Conservation (phyloP, 2,888 invertebrate species). For the Leucophenga montana region DNA sequence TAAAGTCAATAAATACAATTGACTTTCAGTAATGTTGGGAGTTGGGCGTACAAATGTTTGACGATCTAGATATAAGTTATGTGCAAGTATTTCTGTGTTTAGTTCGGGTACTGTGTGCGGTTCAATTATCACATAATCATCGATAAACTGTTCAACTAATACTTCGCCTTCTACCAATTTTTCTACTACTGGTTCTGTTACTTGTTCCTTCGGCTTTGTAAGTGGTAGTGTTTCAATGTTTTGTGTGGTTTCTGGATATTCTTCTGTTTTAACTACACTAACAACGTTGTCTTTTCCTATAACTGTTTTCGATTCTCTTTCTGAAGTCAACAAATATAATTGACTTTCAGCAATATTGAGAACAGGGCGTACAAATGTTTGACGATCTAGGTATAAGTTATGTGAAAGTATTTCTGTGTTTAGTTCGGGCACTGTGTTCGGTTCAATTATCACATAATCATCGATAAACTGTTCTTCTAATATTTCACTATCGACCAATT, state of each 20-base stretch:
- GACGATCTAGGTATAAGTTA: constrained; percentile 55
- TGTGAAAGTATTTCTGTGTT: constrained; percentile 53
- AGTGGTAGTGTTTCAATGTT: too few species aligned
- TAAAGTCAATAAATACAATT: constrained; percentile 67
- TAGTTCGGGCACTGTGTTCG: constrained; percentile 52
- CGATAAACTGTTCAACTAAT: constrained; percentile 37
- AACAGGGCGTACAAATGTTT: constrained; percentile 40
- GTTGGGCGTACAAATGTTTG: constrained; percentile 39
- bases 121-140: constrained; percentile 64
- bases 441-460: constrained; percentile 64
- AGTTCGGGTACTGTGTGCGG: constrained; percentile 54
- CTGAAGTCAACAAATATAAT: constrained; percentile 64
- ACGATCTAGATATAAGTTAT: constrained; percentile 55
- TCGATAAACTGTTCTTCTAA: constrained; percentile 41
- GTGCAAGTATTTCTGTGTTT: constrained; percentile 53
- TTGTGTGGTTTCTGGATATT: neutral
- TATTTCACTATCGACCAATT: constrained; percentile 22
- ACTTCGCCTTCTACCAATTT: constrained; percentile 24
- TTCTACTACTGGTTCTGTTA: constrained; percentile 9
- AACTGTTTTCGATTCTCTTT: constrained; percentile 17
- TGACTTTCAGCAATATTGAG: constrained; percentile 78
- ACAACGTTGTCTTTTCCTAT: constrained; percentile 23
- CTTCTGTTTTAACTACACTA: constrained; percentile 14
- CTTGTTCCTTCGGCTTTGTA: neutral
- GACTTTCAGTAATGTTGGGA: constrained; percentile 78